These are phyloP conservation scores for Seriola dumerili DNA, from an alignment of 2,113 vertebrate species.

Conservation along the genomic window DNA sequence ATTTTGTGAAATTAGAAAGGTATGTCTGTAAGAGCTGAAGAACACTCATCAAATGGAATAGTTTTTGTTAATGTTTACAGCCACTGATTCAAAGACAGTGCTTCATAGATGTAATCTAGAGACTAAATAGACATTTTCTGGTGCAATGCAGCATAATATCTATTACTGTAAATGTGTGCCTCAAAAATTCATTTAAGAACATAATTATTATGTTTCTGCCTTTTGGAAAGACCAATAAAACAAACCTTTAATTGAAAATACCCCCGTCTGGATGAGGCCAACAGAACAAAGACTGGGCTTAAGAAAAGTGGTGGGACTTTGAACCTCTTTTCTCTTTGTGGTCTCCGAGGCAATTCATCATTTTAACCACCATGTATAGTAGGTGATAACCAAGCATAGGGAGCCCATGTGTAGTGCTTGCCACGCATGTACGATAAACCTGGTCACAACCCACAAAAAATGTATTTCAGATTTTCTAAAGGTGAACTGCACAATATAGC, in stretches of 20 bases:
- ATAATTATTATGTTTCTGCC: neutral
- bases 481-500: constrained; percentile 48
- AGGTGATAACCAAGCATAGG: constrained; percentile 28
- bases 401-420: constrained; percentile 22
- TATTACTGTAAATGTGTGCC: neutral
- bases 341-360: constrained; percentile 26
- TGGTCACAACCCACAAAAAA: constrained; percentile 46
- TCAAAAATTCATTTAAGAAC: neutral
- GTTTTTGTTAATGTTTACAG: neutral
- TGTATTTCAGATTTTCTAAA: constrained; percentile 55
- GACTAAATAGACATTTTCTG: neutral
- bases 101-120: neutral
- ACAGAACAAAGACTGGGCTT: constrained; percentile 11
- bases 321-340: constrained; percentile 20
- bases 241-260: neutral
- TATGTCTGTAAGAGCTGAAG: neutral
- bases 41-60: neutral
- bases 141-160: neutral
- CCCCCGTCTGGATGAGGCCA: neutral
- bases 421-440: constrained; percentile 31
- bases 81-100: neutral
- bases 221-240: constrained; percentile 15
- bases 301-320: neutral
- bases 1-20: neutral
- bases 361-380: constrained; percentile 27